A percentile compares a stretch with the other conserved stretches of the same genome.
These are phyloP conservation scores for Anolis sagrei DNA, from an alignment of 2,113 vertebrate species.

Conservation along the genomic window DNA sequence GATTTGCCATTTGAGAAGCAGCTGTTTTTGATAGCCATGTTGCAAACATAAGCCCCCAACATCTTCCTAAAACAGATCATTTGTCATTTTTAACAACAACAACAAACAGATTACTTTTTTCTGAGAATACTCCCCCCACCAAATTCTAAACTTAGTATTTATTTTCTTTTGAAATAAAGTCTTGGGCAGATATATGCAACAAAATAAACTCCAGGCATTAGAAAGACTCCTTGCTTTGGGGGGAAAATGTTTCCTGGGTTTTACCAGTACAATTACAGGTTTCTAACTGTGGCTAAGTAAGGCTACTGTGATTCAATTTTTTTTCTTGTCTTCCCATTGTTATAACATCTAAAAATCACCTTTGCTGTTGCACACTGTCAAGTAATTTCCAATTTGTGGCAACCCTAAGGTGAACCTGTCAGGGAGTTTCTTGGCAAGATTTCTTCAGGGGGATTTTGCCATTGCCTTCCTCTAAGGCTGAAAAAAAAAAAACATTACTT, in stretches of 20 bases:
- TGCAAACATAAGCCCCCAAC: constrained; percentile 55
- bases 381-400: too few species aligned
- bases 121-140: constrained; percentile 43
- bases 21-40: constrained; percentile 66
- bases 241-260: background rate
- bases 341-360: background rate
- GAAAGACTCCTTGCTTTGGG: constrained; percentile 32
- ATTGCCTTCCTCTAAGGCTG: too few species aligned
- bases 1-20: constrained; percentile 72
- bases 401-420: too few species aligned
- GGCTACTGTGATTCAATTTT: background rate
- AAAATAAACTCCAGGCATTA: constrained; percentile 44
- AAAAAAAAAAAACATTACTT: too few species aligned
- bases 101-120: constrained; percentile 56
- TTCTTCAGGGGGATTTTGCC: too few species aligned
- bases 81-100: constrained; percentile 47
- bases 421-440: too few species aligned
- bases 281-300: background rate
- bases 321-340: background rate
- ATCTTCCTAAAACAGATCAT: constrained; percentile 64
- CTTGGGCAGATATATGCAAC: constrained; percentile 48
- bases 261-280: background rate
- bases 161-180: constrained; percentile 60
- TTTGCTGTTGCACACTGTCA: background rate
- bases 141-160: constrained; percentile 62